Evolutionary conservation across 2,113 vertebrate genomes (phyloP), one percentile per base, ranked within the genome.

Genomic region (Hippocampus zosterae): DNA sequence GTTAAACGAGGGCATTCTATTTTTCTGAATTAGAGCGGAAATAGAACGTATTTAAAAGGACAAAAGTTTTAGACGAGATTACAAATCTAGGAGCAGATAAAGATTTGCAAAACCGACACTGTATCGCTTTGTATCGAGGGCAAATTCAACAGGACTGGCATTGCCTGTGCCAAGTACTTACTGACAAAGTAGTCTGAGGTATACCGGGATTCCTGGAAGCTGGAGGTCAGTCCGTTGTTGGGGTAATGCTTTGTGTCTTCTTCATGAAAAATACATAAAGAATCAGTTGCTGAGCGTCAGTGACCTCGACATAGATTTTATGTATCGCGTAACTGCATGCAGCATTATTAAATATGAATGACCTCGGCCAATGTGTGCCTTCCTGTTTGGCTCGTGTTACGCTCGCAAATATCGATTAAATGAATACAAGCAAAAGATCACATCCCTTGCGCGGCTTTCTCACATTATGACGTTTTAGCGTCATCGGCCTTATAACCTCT

Each of bases 171-270:
- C 55, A 69, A 63, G 70, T 88, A 98, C 97, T 98, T 95, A 99
- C 97, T 97, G 91, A 96, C 95, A 92, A 96, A 96, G 92, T 98
- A 99, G 91, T 98, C 95, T 86, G 96, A 96, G 90, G 94, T 94
- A 90, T 96, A 98, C 79, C 96, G 94, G 79, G 95, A 96, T 89
- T 99, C 97, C 76, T 95, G 95, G 82, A 96, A 98, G 18, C 90
- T 87, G 68, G 95, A 90, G 78, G 81, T 95, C 84, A 93, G 88
- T 85, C 95, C 95, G 21, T 95, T 98, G 61, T 93, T 91, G 79
- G 94, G 93, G 86, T 94, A 98, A 0, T 95, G 94, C 84, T 99
- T 99, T 79, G 92, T 91, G 79, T 98, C 97, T 87, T 97, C 95
- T 96, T 93, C 80, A 94, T 84, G 89, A 87, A 88, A 90, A 88